A percentile compares a stretch with the other conserved stretches of the same genome.
These are phyloP conservation scores for Azemiops feae DNA, from an alignment of 2,113 vertebrate genomes.

Conservation along the genomic window DNA sequence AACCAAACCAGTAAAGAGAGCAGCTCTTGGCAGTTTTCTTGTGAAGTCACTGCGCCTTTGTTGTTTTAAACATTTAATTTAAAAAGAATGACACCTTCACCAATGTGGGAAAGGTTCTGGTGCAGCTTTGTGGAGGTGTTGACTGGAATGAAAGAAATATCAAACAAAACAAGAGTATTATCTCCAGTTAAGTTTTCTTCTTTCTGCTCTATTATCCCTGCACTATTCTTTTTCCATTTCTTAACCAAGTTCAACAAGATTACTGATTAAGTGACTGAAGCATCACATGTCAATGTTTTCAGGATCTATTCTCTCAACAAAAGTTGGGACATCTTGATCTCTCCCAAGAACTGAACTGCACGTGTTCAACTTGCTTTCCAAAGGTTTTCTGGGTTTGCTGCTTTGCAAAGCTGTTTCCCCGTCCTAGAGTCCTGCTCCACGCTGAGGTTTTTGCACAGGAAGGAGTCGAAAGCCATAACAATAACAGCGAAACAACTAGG, in stretches of 20 bases:
- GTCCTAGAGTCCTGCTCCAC: not conserved
- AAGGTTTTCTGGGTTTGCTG: not conserved
- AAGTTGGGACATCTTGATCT: not conserved
- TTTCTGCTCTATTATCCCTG: not conserved
- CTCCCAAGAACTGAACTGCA: not conserved
- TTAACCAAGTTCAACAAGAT: not conserved
- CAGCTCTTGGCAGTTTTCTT: conserved; percentile 64
- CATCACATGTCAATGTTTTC: not conserved
- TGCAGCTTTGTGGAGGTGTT: conserved; percentile 61
- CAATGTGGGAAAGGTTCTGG: conserved; percentile 56
- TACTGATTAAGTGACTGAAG: not conserved
- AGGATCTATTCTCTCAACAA: not conserved
- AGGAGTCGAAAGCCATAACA: conserved; percentile 6
- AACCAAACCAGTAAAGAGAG: conserved; percentile 52
- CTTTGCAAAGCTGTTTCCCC: not conserved
- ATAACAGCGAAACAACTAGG: conserved; percentile 12
- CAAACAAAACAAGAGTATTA: conserved; percentile 48
- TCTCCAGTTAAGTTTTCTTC: conserved; percentile 14
- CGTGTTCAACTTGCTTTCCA: not conserved
- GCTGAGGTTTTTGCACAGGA: not conserved
- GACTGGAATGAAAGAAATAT: conserved; percentile 45
- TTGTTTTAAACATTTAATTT: conserved; percentile 73
- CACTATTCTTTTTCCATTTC: not conserved
- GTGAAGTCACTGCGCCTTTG: conserved; percentile 74
- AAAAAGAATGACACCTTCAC: conserved; percentile 66